A percentile compares a stretch with the other conserved stretches of the same genome.
These are phyloP conservation scores for Grallaria varia DNA, from an alignment of 2,113 vertebrate species.

Conservation along the genomic window DNA sequence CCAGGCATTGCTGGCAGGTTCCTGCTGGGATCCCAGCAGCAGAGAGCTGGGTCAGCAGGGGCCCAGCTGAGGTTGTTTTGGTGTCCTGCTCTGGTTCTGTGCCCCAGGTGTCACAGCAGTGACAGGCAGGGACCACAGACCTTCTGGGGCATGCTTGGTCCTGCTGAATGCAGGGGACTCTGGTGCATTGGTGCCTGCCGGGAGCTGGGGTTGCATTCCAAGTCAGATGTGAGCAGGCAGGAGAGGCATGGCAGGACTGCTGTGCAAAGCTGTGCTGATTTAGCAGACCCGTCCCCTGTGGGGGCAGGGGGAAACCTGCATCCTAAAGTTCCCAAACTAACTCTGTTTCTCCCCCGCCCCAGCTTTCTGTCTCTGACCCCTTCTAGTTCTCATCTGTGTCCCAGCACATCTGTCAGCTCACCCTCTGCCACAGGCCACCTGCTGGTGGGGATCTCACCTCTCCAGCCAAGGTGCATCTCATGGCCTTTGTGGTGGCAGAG, in stretches of 20 bases:
- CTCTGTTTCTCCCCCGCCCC: not conserved
- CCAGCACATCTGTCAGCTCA: not conserved
- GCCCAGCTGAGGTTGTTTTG: not conserved
- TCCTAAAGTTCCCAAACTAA: not conserved
- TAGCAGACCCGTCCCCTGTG: not conserved
- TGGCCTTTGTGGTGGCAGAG: not conserved
- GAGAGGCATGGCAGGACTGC: not conserved
- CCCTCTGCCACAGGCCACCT: not conserved
- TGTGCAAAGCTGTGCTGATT: not conserved
- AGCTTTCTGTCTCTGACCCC: not conserved
- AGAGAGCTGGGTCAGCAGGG: not conserved
- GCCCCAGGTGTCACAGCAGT: not conserved
- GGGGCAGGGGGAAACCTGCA: accelerated
- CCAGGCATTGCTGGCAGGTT: not conserved
- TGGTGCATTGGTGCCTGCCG: not conserved
- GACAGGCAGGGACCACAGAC: not conserved
- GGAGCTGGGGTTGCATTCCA: not conserved
- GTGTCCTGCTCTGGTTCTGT: not conserved
- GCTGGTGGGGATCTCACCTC: not conserved
- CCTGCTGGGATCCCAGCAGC: not conserved
- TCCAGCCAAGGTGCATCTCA: not conserved
- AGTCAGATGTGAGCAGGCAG: not conserved
- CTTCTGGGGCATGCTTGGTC: not conserved
- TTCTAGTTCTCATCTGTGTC: not conserved
- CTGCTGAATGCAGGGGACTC: not conserved